phyloP scores from a whole-genome alignment of 1,140 invertebrate genomes.

The Calliphora vicina region DNA sequence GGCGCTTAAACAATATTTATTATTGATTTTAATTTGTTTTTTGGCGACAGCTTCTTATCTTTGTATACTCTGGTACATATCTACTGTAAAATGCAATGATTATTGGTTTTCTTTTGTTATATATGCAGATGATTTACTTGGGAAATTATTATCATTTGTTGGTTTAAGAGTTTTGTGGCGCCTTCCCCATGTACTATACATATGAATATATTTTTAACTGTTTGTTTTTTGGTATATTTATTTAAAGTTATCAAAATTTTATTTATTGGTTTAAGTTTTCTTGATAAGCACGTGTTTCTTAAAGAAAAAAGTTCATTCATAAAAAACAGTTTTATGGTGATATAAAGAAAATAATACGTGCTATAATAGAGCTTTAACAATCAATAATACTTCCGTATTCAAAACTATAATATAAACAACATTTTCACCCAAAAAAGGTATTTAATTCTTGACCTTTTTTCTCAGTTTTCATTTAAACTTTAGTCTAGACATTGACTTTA shows the following conservation, averaged over 20 bases:
- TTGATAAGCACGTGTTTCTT: neutral
- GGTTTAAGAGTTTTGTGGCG: constrained; percentile 35
- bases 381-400: too few species aligned
- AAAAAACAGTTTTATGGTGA: too few species aligned
- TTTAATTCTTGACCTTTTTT: too few species aligned
- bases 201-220: neutral
- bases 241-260: neutral
- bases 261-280: neutral
- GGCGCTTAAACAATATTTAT: constrained; percentile 24
- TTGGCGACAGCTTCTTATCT: neutral
- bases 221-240: neutral
- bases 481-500: too few species aligned
- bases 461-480: too few species aligned
- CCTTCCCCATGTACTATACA: neutral
- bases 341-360: too few species aligned
- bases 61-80: neutral
- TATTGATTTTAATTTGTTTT: constrained; percentile 16
- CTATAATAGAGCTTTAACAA: too few species aligned
- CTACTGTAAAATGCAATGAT: too few species aligned
- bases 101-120: neutral
- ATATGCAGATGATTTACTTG: neutral
- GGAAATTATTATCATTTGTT: constrained; percentile 42
- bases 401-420: too few species aligned
- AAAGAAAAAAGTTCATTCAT: neutral
- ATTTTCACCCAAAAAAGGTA: too few species aligned